phyloP scores from a whole-genome alignment of 2,113 vertebrate species.

The Tonatia bakeri region DNA sequence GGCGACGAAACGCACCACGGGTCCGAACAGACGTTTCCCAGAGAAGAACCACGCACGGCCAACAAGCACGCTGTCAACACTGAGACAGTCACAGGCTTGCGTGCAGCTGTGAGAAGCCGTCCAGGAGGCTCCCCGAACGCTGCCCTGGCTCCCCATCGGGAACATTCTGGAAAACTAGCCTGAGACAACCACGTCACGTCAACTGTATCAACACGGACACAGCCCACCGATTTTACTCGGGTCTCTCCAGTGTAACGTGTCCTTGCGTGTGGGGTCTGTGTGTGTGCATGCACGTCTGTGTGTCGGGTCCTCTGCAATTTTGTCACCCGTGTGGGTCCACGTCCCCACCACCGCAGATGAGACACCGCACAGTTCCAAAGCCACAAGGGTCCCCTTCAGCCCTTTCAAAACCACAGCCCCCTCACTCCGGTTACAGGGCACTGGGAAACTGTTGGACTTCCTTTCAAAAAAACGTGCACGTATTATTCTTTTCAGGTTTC shows the following conservation, averaged over 20 bases:
- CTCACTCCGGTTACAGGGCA: not conserved
- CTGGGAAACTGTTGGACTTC: not conserved
- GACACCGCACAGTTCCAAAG: fast-evolving
- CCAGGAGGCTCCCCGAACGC: fast-evolving
- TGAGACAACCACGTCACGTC: not conserved
- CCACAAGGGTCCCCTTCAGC: fast-evolving
- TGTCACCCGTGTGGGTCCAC: fast-evolving
- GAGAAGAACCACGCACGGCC: not conserved
- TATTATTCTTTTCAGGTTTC: not conserved
- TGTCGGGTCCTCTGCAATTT: not conserved
- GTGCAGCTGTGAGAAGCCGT: not conserved
- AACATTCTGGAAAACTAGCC: not conserved
- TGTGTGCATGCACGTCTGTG: no score
- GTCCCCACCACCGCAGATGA: not conserved
- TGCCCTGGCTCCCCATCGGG: fast-evolving
- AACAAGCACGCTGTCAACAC: not conserved
- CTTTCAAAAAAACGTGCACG: not conserved
- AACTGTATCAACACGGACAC: not conserved
- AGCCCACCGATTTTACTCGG: not conserved
- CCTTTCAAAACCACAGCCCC: not conserved
- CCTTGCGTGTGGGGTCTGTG: not conserved
- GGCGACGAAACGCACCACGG: no score
- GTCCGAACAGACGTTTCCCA: not conserved
- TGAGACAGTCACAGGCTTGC: not conserved
- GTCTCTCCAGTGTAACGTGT: not conserved